Evolutionary conservation across 2,888 invertebrate genomes (phyloP), one percentile per base, ranked within the genome.

Genomic region (Ophraella communa): DNA sequence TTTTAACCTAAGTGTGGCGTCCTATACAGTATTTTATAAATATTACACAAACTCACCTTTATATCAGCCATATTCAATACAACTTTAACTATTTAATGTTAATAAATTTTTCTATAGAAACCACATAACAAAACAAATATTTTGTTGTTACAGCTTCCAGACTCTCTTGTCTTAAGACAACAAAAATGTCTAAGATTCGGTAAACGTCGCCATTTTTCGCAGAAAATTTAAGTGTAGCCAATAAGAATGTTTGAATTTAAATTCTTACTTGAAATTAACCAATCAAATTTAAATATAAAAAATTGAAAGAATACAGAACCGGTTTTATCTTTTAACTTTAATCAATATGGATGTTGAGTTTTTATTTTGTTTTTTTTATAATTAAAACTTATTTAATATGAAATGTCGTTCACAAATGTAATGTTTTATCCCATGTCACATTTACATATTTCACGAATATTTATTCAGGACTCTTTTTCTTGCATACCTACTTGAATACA

Each of bases 1-100:
- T 51, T 20, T 47, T 52, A 60, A 52, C 52, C 52, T 21, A 60
- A 52, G 21, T 27, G 18, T 27, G 44, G 60, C 52, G 60, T 59
- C 59, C 30, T 30, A 42, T 27, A 14, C 27, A 11, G 35, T 18
- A 44, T 39, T 17, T 7, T 20, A 52, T 21, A 59, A 20, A 27
- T 60, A 49, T 4, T 1, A 1, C 11, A 23, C 21, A 47, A 42
- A 24, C 47, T 52, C 44, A 64, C 64, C 60, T 27, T 23, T 51
- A 64, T 64, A 44, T 64, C 64, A n/a, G 60, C 27, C 64, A 64
- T 64, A 18, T 17, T 23, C 14, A 49, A 17, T 18, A 23, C 14
- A 21, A 24, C 8, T 24, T 39, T 24, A 18, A 58, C 17, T 20
- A 18, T 39, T 7, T 39, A 39, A 14, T 39, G 39, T 3, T 47